Conservation (phyloP, 2,888 invertebrate genomes). For the Dasysyrphus tricinctus region DNA sequence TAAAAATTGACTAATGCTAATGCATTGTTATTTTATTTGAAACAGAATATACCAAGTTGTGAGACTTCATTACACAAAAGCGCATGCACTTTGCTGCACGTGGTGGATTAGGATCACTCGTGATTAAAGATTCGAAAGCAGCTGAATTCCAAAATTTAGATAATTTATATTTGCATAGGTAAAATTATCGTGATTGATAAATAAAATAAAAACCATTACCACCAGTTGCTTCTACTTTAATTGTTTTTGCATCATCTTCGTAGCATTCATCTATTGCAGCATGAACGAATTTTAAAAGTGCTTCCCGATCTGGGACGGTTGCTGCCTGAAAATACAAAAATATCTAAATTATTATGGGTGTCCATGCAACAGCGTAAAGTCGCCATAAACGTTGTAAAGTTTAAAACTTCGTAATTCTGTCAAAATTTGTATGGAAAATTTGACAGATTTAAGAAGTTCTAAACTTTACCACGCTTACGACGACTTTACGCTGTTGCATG, state of each 20-base stretch:
- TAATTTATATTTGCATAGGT: background rate
- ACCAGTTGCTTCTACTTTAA: constrained; percentile 46
- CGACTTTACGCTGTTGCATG: too few relatives aligned
- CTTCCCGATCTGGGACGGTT: constrained; percentile 10
- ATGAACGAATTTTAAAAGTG: constrained; percentile 25
- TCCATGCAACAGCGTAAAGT: too few relatives aligned
- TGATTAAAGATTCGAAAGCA: constrained; percentile 52
- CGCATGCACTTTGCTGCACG: constrained; percentile 50
- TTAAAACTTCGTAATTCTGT: too few relatives aligned
- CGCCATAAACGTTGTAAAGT: too few relatives aligned
- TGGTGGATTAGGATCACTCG: constrained; percentile 43
- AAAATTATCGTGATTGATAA: background rate
- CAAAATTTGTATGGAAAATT: too few relatives aligned
- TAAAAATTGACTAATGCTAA: background rate
- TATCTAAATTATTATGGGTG: too few relatives aligned
- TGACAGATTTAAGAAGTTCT: too few relatives aligned
- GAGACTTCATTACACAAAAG: constrained; percentile 42
- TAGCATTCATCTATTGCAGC: constrained; percentile 39
- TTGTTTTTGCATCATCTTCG: constrained; percentile 44
- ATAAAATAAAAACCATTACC: constrained; percentile 4
- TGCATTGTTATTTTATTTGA: background rate
- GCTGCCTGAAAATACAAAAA: constrained; percentile 30
- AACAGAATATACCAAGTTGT: constrained; percentile 35
- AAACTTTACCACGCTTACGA: too few relatives aligned
- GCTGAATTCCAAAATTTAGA: constrained; percentile 1